A percentile compares a stretch with the other conserved stretches of the same genome.
phyloP scores from a whole-genome alignment of 1,140 invertebrate genomes.

The Anoplophora glabripennis region DNA sequence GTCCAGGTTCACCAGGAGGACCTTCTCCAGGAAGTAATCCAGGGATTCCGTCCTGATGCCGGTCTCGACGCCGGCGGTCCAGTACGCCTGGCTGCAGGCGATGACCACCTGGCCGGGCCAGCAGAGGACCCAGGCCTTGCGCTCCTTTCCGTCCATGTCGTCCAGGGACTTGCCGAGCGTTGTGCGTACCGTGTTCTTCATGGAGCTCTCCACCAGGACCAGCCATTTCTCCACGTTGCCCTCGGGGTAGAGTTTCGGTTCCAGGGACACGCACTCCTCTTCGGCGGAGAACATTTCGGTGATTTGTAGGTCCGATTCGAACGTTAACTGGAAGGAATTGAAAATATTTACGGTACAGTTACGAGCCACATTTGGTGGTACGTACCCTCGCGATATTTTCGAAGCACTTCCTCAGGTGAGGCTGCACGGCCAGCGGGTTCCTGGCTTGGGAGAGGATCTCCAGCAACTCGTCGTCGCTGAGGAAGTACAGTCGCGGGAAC shows the following conservation, averaged over 20 bases:
- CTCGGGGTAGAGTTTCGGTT: constrained; percentile 62
- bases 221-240: constrained; percentile 81
- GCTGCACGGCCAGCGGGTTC: constrained; percentile 72
- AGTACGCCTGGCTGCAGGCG: constrained; percentile 61
- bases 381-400: constrained; percentile 70
- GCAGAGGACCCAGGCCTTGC: constrained; percentile 57
- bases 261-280: constrained; percentile 66
- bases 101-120: constrained; percentile 79
- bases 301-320: constrained; percentile 67
- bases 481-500: constrained; percentile 76
- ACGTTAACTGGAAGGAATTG: constrained; percentile 55
- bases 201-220: constrained; percentile 63
- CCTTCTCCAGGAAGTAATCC: constrained; percentile 47
- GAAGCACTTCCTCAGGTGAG: constrained; percentile 76
- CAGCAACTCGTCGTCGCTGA: constrained; percentile 74
- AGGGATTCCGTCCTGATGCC: constrained; percentile 53
- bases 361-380: neutral
- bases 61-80: constrained; percentile 61
- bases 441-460: constrained; percentile 74
- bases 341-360: neutral
- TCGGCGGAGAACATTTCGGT: constrained; percentile 76
- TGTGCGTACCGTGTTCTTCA: constrained; percentile 57
- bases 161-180: constrained; percentile 55
- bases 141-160: constrained; percentile 49
- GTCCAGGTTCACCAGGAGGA: constrained; percentile 57